Conservation (phyloP, 1,140 invertebrate species). For the Lutraria rhynchaena region DNA sequence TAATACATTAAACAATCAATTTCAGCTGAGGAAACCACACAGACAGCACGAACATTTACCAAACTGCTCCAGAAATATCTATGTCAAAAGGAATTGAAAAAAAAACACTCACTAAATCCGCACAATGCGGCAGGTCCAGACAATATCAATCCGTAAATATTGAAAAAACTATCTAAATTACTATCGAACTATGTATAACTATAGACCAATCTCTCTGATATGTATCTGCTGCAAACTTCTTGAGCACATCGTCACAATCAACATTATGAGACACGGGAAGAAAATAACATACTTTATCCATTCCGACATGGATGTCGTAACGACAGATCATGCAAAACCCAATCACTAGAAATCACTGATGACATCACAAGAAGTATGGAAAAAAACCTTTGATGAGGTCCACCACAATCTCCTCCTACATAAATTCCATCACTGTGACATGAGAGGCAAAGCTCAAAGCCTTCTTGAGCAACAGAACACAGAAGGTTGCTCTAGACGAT, state of each 20-base stretch:
- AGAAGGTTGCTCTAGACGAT: not conserved
- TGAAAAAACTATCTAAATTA: conserved; percentile 36
- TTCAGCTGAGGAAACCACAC: conserved; percentile 13
- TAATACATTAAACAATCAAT: conserved; percentile 47
- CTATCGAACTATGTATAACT: conserved; percentile 36
- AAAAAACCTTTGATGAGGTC: conserved; percentile 18
- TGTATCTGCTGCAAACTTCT: conserved; percentile 59
- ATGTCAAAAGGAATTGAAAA: not conserved
- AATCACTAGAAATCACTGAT: conserved; percentile 35
- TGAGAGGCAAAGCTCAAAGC: not conserved
- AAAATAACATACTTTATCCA: conserved; percentile 29
- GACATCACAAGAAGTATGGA: conserved; percentile 3
- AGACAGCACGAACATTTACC: not conserved
- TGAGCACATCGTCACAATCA: conserved; percentile 49
- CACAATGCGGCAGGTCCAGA: conserved; percentile 51
- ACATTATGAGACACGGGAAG: conserved; percentile 28
- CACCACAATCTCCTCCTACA: not conserved
- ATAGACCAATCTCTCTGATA: conserved; percentile 60
- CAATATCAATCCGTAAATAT: conserved; percentile 21
- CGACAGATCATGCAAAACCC: conserved; percentile 28
- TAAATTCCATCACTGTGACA: conserved; percentile 11
- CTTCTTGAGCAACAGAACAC: not conserved
- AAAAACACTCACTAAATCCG: not conserved
- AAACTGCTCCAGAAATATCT: not conserved
- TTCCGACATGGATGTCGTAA: conserved; percentile 38